These are phyloP conservation scores for Orycteropus afer DNA, from an alignment of 2,113 vertebrate species.

Conservation along the genomic window DNA sequence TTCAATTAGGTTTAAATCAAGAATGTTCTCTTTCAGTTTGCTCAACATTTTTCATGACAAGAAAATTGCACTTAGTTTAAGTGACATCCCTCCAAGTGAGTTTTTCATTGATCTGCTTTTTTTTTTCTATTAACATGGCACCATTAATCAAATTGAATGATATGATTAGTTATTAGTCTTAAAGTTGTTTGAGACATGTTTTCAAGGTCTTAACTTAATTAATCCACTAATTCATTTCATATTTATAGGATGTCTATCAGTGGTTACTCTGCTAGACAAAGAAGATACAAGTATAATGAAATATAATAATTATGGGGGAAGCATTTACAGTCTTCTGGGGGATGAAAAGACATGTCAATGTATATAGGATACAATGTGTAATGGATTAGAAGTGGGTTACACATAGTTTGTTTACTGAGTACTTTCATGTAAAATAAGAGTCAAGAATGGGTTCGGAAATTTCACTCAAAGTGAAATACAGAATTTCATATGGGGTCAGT, in stretches of 20 bases:
- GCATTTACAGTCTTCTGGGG: not conserved
- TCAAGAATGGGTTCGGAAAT: not conserved
- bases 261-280: not conserved
- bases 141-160: not conserved
- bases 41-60: not conserved
- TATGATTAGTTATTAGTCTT: not conserved
- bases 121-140: not conserved
- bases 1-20: not conserved
- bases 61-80: constrained; percentile 37
- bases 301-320: not conserved
- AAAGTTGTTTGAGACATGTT: not conserved
- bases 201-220: not conserved
- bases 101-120: not conserved
- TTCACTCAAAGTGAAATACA: not conserved
- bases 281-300: not conserved
- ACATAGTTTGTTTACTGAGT: not conserved
- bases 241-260: not conserved
- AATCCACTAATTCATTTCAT: not conserved
- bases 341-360: not conserved
- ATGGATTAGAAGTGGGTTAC: not conserved
- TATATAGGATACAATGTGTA: not conserved
- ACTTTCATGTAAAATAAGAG: not conserved
- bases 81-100: not conserved
- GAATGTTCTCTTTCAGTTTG: not conserved
- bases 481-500: not conserved